Evolutionary conservation across 64 coral and sea anemone species (phyloP), one percentile per base, ranked within the genome.

Genomic region (Exaiptasia diaphana): DNA sequence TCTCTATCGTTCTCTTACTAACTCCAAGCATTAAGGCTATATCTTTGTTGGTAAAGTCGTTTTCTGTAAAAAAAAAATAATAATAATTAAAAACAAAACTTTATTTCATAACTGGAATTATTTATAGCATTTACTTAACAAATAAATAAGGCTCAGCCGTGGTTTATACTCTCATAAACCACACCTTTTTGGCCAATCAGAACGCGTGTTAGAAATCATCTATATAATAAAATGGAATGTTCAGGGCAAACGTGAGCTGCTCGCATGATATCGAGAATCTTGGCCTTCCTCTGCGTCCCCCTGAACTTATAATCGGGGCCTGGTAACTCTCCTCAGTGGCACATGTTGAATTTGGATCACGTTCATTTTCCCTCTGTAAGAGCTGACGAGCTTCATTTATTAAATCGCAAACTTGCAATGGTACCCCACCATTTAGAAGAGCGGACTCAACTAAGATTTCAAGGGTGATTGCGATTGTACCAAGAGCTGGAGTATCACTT

Each of bases 11-110:
- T 53, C 86, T 67, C 21, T 74, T 80, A 41, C 86, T 89, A n/a
- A 89, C 77, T 15, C 67, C 86, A 40, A 73, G 86, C 86, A 89
- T 89, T 10, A 64, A 17, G 15, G 86, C 86, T 68, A 89, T 89
- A 3, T 89, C 77, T 60, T 39, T 10, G 26, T 81, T 20, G n/a
- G 62, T 89, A 39, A 89, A 81, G 33, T 68, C 26, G 44, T 89
- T 80, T 74, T 89, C 86, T 81, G 38, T 53, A 30, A 75, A 64
- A 64, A 31, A n/a, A 64, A 34, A n/a, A n/a, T n/a, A n/a, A n/a
- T n/a, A n/a, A n/a, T n/a, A n/a, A n/a, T n/a, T n/a, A n/a, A n/a
- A n/a, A n/a, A n/a, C n/a, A n/a, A n/a, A n/a, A n/a, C n/a, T n/a
- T n/a, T n/a, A n/a, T n/a, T n/a, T n/a, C n/a, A n/a, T n/a, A n/a